Base-by-base conservation (phyloP, 2,888 invertebrate species). In the Atrina japonica region DNA sequence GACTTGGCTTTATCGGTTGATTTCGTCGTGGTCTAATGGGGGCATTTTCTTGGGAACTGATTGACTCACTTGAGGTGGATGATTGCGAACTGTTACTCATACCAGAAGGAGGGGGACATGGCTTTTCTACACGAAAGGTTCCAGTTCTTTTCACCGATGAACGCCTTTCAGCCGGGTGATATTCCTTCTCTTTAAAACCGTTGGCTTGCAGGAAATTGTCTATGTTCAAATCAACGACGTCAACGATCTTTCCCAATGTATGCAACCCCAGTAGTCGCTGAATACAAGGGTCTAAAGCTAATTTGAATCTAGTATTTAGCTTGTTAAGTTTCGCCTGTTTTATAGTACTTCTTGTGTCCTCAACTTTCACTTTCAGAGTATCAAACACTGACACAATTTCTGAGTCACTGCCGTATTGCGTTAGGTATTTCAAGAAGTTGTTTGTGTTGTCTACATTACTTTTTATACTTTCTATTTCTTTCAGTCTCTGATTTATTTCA, bases 381-480 rank as follows among this genome's bases (percentile, higher is more conserved):
- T 82, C 82, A 66, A 82, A 82, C 7, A 82, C 73, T 30, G 78
- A 77, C 25, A 82, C 65, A 35, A 82, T 73, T 64, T 82, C 82
- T 9, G 82, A 78, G 56, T 82, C 82, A 63, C 82, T 82, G 21
- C 82, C 82, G 41, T 75, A 82, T 40, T 82, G 75, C 14, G 75
- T 70, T 11, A 82, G 66, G 70, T 80, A 77, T 63, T 76, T 70
- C 29, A 82, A 55, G 30, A 82, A 80, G 18, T 66, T 73, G 18
- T 72, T 75, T 0, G 82, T 82, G 52, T 80, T 80, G 50, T 78
- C 75, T 3, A 82, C 69, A 43, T 78, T 80, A 60, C 78, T 80
- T 69, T 80, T 82, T 45, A 82, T 63, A 23, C 69, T 76, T 50
- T 82, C 82, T 18, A 82, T 77, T 55, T 82, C 82, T 43, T 66